phyloP scores from a whole-genome alignment of 2,797 vertebrate genomes.

The Pseudochirops cupreus region DNA sequence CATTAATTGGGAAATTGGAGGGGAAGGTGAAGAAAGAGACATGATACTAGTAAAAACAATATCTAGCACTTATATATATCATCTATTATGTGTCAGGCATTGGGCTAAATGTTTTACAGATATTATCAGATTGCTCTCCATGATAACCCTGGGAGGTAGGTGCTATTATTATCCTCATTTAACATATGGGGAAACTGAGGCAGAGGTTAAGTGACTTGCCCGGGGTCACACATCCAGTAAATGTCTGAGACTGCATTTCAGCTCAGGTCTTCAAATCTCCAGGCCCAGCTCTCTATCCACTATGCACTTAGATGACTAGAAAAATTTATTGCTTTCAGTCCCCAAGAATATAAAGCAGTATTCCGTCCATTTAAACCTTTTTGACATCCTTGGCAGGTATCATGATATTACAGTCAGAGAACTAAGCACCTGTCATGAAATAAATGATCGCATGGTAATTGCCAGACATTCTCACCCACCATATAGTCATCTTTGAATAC shows the following conservation, averaged over 20 bases:
- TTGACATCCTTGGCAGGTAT: slow-evolving; percentile 98
- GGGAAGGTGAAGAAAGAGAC: slow-evolving; percentile 94
- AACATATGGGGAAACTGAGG: neutral
- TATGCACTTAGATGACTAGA: slow-evolving; percentile 79
- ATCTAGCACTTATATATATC: neutral
- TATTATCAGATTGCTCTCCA: neutral
- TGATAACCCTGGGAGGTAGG: neutral
- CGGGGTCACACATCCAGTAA: neutral
- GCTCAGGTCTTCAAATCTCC: neutral
- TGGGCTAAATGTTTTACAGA: neutral
- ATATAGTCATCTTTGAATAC: slow-evolving; percentile 99
- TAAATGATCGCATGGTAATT: slow-evolving; percentile 97
- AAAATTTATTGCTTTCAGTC: slow-evolving; percentile 94
- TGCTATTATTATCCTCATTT: neutral
- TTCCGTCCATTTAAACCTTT: slow-evolving; percentile 98
- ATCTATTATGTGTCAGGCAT: neutral
- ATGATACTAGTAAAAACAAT: neutral
- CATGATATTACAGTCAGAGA: slow-evolving; percentile 98
- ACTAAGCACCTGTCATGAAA: slow-evolving; percentile 98
- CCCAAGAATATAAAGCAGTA: slow-evolving; percentile 96
- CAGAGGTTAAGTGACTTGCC: neutral
- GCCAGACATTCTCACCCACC: slow-evolving; percentile 92
- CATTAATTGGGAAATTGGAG: slow-evolving; percentile 95
- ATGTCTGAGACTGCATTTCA: neutral
- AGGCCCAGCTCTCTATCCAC: neutral